These are phyloP conservation scores for Numenius phaeopus DNA, from an alignment of 2,797 vertebrate genomes.

Conservation along the genomic window DNA sequence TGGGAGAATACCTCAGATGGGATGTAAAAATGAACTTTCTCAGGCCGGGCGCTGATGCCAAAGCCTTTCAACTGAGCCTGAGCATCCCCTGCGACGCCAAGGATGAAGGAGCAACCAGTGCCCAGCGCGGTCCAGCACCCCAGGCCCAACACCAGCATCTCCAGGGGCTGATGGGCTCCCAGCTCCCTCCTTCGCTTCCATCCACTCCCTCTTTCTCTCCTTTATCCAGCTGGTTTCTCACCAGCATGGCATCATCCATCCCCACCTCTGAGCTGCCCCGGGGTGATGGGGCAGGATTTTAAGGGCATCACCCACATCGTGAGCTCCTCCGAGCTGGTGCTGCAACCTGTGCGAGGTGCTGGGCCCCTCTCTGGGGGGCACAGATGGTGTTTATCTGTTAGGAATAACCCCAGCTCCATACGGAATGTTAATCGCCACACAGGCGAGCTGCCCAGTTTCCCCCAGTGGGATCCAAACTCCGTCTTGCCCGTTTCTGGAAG, in stretches of 20 bases:
- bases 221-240: background rate
- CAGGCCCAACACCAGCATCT: rapidly evolving
- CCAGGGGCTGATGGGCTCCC: background rate
- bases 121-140: background rate
- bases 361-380: background rate
- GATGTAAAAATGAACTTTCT: background rate
- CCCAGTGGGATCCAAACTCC: background rate
- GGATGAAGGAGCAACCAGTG: background rate
- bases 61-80: background rate
- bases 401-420: background rate
- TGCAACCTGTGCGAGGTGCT: background rate
- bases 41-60: background rate
- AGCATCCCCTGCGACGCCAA: background rate
- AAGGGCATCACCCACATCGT: background rate
- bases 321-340: background rate
- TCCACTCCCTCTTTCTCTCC: background rate
- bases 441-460: background rate
- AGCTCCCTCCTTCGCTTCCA: background rate
- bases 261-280: background rate
- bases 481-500: rapidly evolving
- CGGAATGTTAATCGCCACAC: background rate
- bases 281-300: background rate
- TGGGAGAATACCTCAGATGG: background rate
- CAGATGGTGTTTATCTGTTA: background rate
- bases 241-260: rapidly evolving